phyloP scores from a whole-genome alignment of 2,888 invertebrate species.

The Limenitis camilla region DNA sequence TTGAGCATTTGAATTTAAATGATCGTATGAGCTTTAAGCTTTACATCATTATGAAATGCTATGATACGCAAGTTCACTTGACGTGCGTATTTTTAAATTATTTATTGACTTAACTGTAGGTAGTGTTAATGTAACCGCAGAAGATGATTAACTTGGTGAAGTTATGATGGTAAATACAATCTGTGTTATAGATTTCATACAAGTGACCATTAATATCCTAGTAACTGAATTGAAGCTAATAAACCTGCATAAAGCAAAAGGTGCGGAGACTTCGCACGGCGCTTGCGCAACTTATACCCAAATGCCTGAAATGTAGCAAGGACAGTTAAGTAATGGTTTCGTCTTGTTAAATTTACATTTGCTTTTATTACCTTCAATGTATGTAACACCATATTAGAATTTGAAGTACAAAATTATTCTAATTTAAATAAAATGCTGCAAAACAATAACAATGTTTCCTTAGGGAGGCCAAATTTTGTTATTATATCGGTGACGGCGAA shows the following conservation, averaged over 20 bases:
- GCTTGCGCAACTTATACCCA: conserved; percentile 35
- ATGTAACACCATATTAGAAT: background rate
- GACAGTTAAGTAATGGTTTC: conserved; percentile 34
- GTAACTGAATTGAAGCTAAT: conserved; percentile 36
- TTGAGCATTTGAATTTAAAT: conserved; percentile 6
- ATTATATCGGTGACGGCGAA: no score
- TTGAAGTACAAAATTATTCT: no score
- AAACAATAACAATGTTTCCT: no score
- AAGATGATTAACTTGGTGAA: no score
- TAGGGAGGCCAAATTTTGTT: no score
- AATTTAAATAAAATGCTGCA: no score
- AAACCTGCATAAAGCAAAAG: conserved; percentile 30
- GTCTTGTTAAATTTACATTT: conserved; percentile 3
- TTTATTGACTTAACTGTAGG: no score
- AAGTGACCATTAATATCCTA: conserved; percentile 30
- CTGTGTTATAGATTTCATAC: no score
- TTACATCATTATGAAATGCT: conserved; percentile 29
- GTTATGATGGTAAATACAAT: no score
- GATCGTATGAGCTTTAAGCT: conserved; percentile 1
- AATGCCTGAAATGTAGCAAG: conserved; percentile 40
- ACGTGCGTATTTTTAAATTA: no score
- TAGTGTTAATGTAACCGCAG: no score
- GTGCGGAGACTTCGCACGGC: conserved; percentile 37
- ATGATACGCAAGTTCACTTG: background rate
- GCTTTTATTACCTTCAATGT: conserved; percentile 1